Percentiles rank a stretch among this genome's conserved stretches.
Conservation (phyloP, 2,888 invertebrate genomes). For the Timandra comae region DNA sequence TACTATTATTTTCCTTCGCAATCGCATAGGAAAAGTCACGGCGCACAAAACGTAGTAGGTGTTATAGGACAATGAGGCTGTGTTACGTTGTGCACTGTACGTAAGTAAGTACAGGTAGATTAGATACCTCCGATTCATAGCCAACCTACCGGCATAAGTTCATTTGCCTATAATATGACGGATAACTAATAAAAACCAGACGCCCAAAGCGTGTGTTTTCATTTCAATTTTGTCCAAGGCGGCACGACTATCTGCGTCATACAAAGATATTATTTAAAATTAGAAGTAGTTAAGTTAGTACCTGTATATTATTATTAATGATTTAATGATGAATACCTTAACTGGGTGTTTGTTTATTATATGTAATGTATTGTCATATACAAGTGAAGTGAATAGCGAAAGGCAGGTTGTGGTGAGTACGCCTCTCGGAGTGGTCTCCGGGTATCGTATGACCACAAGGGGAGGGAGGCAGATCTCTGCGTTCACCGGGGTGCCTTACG, state of each 20-base stretch:
- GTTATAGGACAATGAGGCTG: too few species aligned
- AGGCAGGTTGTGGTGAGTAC: conserved; percentile 42
- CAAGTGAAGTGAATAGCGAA: conserved; percentile 28
- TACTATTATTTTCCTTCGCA: background rate
- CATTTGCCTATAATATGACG: conserved; percentile 28
- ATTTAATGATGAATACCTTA: conserved; percentile 12
- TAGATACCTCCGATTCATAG: too few species aligned
- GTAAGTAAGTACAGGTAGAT: too few species aligned
- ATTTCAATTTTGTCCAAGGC: conserved; percentile 40
- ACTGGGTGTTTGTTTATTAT: conserved; percentile 4
- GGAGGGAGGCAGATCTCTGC: conserved; percentile 76
- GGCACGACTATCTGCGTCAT: conserved; percentile 26
- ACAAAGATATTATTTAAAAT: too few species aligned
- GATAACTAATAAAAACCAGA: conserved; percentile 39
- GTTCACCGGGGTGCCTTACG: conserved; percentile 81
- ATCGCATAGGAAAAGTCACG: conserved; percentile 2
- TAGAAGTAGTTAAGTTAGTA: conserved; percentile 29
- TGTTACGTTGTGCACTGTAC: too few species aligned
- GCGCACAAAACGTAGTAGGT: background rate
- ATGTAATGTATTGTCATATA: conserved; percentile 9
- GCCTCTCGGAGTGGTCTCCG: conserved; percentile 72
- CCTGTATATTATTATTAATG: conserved; percentile 10
- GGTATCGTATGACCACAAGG: conserved; percentile 72
- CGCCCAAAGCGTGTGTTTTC: conserved; percentile 31
- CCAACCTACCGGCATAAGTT: conserved; percentile 14